phyloP scores from a whole-genome alignment of 2,888 invertebrate species.

The Pyrrhia umbra region DNA sequence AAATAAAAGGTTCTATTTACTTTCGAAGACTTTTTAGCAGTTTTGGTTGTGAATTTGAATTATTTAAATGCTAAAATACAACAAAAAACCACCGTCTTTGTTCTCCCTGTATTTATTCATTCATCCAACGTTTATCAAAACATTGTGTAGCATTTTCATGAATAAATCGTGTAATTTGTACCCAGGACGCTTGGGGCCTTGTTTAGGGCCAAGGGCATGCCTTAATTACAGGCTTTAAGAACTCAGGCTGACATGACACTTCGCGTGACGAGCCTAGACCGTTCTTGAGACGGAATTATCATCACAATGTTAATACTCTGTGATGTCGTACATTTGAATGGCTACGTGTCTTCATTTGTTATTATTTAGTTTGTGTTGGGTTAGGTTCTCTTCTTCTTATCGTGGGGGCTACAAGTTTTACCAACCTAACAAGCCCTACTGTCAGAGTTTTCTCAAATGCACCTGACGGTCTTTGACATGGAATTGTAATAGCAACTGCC shows the following conservation, averaged over 20 bases:
- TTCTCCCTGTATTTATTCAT: neutral
- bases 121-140: slow-evolving; percentile 20
- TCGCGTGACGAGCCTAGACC: slow-evolving; percentile 43
- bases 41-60: neutral
- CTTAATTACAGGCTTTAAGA: slow-evolving; percentile 43
- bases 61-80: neutral
- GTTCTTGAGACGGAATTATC: slow-evolving; percentile 42
- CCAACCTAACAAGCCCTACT: too few species aligned
- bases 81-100: slow-evolving; percentile 4
- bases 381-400: too few species aligned
- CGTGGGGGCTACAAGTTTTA: too few species aligned
- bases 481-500: too few species aligned
- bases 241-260: slow-evolving; percentile 26
- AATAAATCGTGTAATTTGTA: slow-evolving; percentile 46
- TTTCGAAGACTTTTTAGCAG: too few species aligned
- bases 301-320: neutral
- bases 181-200: slow-evolving; percentile 24
- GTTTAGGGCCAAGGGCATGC: slow-evolving; percentile 32
- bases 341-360: slow-evolving; percentile 6
- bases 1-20: too few species aligned
- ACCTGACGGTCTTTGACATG: too few species aligned
- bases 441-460: too few species aligned
- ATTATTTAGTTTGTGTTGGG: slow-evolving; percentile 1
- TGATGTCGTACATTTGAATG: slow-evolving; percentile 35
- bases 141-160: slow-evolving; percentile 29